Base-by-base conservation (phyloP, 1,140 invertebrate species). In the Bombyx mandarina region DNA sequence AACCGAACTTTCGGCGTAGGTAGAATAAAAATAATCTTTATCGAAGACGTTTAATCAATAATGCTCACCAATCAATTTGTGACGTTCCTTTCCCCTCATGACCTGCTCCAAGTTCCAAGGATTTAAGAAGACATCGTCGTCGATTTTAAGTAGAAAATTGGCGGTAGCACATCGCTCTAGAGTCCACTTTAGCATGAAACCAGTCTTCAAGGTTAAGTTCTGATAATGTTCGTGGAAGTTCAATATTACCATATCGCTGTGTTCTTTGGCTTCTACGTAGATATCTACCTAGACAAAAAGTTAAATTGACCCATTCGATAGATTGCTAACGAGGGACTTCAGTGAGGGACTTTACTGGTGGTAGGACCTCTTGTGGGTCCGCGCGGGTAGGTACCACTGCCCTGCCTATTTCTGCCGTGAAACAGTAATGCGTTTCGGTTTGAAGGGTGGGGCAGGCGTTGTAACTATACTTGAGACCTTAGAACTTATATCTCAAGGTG, bases 181-280 rank as follows among this genome's bases (percentile, higher is more conserved):
- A 8, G 90, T 89, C 92, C 94, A 96, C 73, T 93, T 91, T 57
- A 96, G 88, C 58, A 90, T 91, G 86, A 94, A 92, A 1, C 92
- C 91, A 59, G 94, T 93, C 84, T 96, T 96, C 69, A 95, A 93
- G 0, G 94, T 95, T 68, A 96, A 88, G 78, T 96, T 96, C 67
- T 92, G 90, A 72, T 96, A 96, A 50, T 90, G 88, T 79, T 96
- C 95, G 5, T 89, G 52, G 79, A 95, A 94, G 68, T 91, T 90
- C 55, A 92, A 94, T 6, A 84, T 71, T 12, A 87, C 58, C 44
- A 87, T 55, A 54, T 87, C 83, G 6, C 74, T 57, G 57, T 78
- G 62, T 54, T 74, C 60, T 56, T 84, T 85, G 0, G 80, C 75
- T 67, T 87, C 83, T 35, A 82, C 52, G 54, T 82, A 80, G 52